A percentile compares a stretch with the other conserved stretches of the same genome.
These are phyloP conservation scores for Rattus rattus DNA, from an alignment of 2,113 vertebrate genomes.

Conservation along the genomic window DNA sequence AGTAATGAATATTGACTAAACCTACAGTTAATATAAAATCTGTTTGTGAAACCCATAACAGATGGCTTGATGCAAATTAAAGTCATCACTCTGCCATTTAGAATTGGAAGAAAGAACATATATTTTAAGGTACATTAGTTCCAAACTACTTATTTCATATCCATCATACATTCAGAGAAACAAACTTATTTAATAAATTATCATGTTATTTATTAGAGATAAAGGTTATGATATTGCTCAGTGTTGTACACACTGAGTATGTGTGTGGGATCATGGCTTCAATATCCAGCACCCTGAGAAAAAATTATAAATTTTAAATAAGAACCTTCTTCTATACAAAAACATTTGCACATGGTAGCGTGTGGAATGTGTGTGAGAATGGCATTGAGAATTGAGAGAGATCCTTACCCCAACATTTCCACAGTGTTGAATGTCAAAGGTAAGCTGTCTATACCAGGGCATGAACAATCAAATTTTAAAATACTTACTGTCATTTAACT, in stretches of 20 bases:
- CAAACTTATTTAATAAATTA: not conserved
- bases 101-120: slow-evolving; percentile 4
- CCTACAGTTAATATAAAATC: slow-evolving; percentile 51
- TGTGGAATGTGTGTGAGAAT: not conserved
- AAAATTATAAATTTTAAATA: not conserved
- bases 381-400: not conserved
- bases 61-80: slow-evolving; percentile 65
- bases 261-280: not conserved
- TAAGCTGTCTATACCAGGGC: rapidly evolving
- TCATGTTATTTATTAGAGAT: not conserved
- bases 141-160: slow-evolving; percentile 62
- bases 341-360: not conserved
- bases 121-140: slow-evolving; percentile 64
- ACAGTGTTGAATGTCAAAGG: not conserved
- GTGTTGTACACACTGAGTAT: no score
- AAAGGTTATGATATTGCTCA: not conserved
- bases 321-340: not conserved
- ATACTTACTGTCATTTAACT: not conserved
- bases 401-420: not conserved
- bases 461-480: not conserved
- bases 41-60: slow-evolving; percentile 40
- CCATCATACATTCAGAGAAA: slow-evolving; percentile 36
- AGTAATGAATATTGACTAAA: slow-evolving; percentile 65
- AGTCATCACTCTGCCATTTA: slow-evolving; percentile 45
- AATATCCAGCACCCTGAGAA: not conserved